Evolutionary conservation across 2,888 invertebrate genomes (phyloP).

Genomic region (Oligia strigilis): DNA sequence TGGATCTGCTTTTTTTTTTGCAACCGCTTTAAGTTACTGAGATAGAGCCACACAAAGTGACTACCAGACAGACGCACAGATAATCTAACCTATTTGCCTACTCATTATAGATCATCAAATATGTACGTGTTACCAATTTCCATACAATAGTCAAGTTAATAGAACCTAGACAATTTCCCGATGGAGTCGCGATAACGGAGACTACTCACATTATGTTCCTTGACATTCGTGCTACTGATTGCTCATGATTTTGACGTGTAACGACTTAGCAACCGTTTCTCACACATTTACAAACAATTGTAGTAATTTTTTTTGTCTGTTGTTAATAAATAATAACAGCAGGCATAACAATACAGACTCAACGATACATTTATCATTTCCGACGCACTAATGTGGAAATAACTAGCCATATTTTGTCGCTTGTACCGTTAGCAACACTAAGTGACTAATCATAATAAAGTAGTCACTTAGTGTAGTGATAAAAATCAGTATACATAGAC

Average conservation of each 20-base stretch:
- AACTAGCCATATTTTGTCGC: constrained; percentile 15
- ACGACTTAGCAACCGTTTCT: constrained; percentile 9
- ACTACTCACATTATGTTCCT: neutral
- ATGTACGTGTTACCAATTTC: neutral
- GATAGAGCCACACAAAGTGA: neutral
- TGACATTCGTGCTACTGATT: constrained; percentile 19
- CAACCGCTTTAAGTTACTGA: neutral
- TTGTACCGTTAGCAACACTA: neutral
- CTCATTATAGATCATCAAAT: neutral
- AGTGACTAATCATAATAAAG: neutral
- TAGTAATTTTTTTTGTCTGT: neutral
- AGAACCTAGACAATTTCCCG: neutral
- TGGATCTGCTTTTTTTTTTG: neutral
- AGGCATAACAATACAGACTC: neutral
- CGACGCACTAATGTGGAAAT: constrained; percentile 31
- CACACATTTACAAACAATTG: constrained; percentile 10
- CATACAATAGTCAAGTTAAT: neutral
- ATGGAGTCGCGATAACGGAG: neutral
- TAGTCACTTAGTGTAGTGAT: neutral
- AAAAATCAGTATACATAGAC: constrained; percentile 1
- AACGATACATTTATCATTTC: constrained; percentile 23
- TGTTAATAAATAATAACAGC: constrained; percentile 21
- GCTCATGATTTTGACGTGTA: neutral
- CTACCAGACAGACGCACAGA: neutral
- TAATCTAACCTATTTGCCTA: neutral